These are phyloP conservation scores for Spilarctia lutea DNA, from an alignment of 2,888 invertebrate genomes.

Conservation along the genomic window DNA sequence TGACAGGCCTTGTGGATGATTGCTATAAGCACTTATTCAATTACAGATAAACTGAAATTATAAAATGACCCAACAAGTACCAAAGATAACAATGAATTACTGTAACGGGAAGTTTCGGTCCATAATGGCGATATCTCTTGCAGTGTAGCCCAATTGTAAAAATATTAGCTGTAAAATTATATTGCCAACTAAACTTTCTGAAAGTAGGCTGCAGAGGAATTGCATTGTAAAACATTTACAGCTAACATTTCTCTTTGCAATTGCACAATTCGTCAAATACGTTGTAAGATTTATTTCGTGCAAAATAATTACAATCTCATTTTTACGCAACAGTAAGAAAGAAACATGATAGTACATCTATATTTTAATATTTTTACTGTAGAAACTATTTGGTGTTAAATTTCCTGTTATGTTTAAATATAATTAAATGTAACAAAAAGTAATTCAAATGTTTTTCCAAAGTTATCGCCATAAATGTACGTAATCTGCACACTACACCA, in stretches of 20 bases:
- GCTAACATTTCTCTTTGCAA: slow-evolving; percentile 18
- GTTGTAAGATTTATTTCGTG: not conserved
- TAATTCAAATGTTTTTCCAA: not conserved
- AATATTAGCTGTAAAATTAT: slow-evolving; percentile 19
- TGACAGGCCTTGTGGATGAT: not conserved
- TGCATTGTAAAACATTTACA: slow-evolving; percentile 15
- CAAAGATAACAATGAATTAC: slow-evolving; percentile 11
- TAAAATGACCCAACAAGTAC: not conserved
- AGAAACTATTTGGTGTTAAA: not conserved
- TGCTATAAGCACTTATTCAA: not conserved
- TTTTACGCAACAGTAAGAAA: not conserved
- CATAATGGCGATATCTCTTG: slow-evolving; percentile 19
- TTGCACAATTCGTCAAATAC: slow-evolving; percentile 20
- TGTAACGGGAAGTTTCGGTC: slow-evolving; percentile 24
- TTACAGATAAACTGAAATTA: slow-evolving; percentile 6
- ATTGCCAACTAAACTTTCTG: slow-evolving; percentile 19
- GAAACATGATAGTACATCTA: not conserved
- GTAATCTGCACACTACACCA: not conserved
- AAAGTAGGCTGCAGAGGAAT: slow-evolving; percentile 20
- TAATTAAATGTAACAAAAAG: not conserved
- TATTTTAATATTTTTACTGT: not conserved
- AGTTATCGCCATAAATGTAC: not conserved
- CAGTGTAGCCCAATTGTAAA: slow-evolving; percentile 25
- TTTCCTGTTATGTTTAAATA: not conserved
- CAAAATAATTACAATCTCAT: not conserved